Base-by-base conservation (phyloP, 2,888 invertebrate species). In the Notocelia uddmanniana region DNA sequence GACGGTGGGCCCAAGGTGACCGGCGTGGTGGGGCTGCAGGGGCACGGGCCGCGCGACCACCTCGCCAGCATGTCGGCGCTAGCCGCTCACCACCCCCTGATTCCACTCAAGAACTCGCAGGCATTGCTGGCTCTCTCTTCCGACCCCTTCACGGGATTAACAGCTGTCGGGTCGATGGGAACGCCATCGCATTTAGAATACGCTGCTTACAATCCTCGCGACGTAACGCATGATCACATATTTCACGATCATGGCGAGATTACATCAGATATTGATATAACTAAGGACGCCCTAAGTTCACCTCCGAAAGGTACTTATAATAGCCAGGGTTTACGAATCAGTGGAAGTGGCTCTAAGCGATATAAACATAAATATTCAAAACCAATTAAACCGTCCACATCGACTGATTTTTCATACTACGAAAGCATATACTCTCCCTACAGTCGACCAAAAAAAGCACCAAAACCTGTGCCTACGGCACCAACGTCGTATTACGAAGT, bases 191-290 rank as follows among this genome's bases (percentile, higher is more conserved):
- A 91, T 74, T 81, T 92, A 74, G 92, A 93, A 79, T 94, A 92
- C 70, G 80, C 88, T n/a, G 83, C 89, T 21, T 94, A 93, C 73
- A 91, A 90, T 76, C 92, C 93, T 5, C 87, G 88, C 31, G 94
- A 94, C 70, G 93, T 92, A n/a, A 93, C 94, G 5, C 93, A 94
- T 79, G 94, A 94, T 75, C 94, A 94, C 74, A 86, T 92, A 69
- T 91, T 92, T 78, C 94, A 94, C 75, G 94, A 94, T 75, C 94
- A 94, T 66, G 94, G 94, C 15, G 94, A 94, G 82, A 84, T 93
- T 59, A 86, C 93, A 21, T 73, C 89, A 1, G 85, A 87, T 74
- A 74, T 87, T 11, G 91, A 92, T 75, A 80, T 93, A 59, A 84
- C 84, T 13, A 90, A 87, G 71, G 88, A 89, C 10, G 77, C 84